phyloP scores from a whole-genome alignment of 1,140 invertebrate genomes.

The Nebria ingens region DNA sequence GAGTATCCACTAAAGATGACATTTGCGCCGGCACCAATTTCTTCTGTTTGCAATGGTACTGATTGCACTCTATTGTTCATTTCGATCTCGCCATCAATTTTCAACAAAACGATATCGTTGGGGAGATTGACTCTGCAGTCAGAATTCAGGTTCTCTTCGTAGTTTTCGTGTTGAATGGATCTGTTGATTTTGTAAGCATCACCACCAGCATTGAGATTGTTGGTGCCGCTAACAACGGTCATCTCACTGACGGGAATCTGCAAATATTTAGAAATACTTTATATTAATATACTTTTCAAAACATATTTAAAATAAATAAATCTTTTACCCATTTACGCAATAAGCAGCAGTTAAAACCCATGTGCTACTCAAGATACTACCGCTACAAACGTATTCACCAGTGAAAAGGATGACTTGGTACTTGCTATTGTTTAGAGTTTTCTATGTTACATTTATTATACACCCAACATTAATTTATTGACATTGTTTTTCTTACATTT shows the following conservation, averaged over 20 bases:
- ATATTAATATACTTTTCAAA: too few species aligned
- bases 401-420: conserved; percentile 31
- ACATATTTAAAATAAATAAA: too few species aligned
- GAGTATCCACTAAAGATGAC: conserved; percentile 37
- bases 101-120: conserved; percentile 37
- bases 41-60: conserved; percentile 26
- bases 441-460: too few species aligned
- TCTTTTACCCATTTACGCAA: conserved; percentile 29
- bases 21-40: conserved; percentile 23
- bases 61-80: conserved; percentile 31
- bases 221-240: conserved; percentile 36
- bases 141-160: conserved; percentile 29
- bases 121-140: too few species aligned
- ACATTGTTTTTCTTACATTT: too few species aligned
- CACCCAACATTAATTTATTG: too few species aligned
- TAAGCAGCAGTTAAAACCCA: conserved; percentile 43
- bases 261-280: too few species aligned
- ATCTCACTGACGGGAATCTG: too few species aligned
- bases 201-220: conserved; percentile 33
- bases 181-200: conserved; percentile 29
- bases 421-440: too few species aligned
- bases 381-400: conserved; percentile 38
- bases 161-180: conserved; percentile 32
- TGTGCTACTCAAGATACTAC: conserved; percentile 35
- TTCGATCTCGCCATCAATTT: conserved; percentile 32